These are phyloP conservation scores for Brachionus rotundiformis DNA, from an alignment of 1,140 invertebrate genomes.

Conservation along the genomic window DNA sequence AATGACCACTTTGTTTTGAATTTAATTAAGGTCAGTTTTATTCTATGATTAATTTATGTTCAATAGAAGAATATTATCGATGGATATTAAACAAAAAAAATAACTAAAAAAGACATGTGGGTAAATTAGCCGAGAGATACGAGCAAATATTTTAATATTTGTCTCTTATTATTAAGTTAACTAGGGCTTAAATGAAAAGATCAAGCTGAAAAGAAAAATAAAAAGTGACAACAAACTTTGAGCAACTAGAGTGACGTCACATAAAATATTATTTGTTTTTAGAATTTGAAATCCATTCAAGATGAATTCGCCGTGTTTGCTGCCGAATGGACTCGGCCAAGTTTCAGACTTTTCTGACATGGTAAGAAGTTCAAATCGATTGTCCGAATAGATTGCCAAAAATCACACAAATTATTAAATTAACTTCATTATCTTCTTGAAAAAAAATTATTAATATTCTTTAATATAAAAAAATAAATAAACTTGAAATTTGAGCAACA, in stretches of 20 bases:
- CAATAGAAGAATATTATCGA: not conserved
- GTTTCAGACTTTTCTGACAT: constrained; percentile 19
- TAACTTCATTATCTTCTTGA: constrained; percentile 12
- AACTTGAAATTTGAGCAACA: not conserved
- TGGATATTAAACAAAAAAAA: constrained; percentile 38
- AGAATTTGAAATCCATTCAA: constrained; percentile 62
- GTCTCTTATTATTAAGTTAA: not conserved
- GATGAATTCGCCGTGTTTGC: constrained; percentile 63
- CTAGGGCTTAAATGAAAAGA: not conserved
- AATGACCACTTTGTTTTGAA: not conserved
- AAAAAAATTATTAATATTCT: not conserved
- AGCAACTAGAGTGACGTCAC: constrained; percentile 64
- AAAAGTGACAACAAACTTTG: constrained; percentile 58
- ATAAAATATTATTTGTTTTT: constrained; percentile 62
- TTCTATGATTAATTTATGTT: not conserved
- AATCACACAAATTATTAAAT: not conserved
- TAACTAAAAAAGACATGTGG: constrained; percentile 23
- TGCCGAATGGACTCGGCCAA: constrained; percentile 38
- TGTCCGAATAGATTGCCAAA: not conserved
- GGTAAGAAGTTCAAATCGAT: not conserved
- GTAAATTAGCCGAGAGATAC: not conserved
- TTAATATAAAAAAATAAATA: constrained; percentile 9
- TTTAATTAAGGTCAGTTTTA: constrained; percentile 10
- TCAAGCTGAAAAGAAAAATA: constrained; percentile 9
- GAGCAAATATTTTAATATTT: not conserved